Conservation (phyloP, 2,113 vertebrate genomes). For the Pluvianellus socialis region DNA sequence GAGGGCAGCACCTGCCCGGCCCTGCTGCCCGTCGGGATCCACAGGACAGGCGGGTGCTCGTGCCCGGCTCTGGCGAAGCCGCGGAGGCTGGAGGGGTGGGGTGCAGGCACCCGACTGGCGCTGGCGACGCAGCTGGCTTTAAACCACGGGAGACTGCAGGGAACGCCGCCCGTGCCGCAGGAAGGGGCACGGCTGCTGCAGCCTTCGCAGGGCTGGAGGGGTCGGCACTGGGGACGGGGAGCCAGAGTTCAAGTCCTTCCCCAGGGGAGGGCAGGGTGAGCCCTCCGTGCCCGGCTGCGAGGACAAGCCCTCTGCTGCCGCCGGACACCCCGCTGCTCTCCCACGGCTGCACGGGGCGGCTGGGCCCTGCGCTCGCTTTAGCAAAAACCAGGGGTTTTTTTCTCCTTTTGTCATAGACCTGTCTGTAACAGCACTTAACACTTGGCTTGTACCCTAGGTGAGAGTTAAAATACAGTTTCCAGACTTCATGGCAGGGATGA, state of each 20-base stretch:
- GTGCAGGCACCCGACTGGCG: fast-evolving
- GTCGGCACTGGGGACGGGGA: no score
- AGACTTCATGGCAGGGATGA: neutral
- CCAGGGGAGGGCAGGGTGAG: no score
- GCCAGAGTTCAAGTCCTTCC: no score
- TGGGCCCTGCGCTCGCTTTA: neutral
- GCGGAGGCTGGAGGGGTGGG: neutral
- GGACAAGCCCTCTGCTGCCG: no score
- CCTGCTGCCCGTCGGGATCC: neutral
- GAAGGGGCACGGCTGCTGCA: neutral
- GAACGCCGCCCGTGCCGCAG: neutral
- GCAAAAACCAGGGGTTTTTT: neutral
- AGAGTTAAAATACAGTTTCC: neutral
- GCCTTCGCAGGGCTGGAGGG: no score
- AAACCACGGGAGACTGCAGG: no score
- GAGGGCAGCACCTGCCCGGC: neutral
- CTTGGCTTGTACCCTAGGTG: neutral
- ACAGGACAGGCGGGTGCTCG: neutral
- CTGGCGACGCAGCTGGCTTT: neutral
- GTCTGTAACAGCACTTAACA: neutral
- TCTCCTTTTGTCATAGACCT: neutral
- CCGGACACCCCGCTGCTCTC: no score
- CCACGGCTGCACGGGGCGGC: no score
- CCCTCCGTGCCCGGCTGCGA: no score
- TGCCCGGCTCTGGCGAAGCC: no score